Percentiles rank a stretch among this genome's conserved stretches.
Conservation (phyloP, 2,797 vertebrate species). For the Anguilla megastoma region DNA sequence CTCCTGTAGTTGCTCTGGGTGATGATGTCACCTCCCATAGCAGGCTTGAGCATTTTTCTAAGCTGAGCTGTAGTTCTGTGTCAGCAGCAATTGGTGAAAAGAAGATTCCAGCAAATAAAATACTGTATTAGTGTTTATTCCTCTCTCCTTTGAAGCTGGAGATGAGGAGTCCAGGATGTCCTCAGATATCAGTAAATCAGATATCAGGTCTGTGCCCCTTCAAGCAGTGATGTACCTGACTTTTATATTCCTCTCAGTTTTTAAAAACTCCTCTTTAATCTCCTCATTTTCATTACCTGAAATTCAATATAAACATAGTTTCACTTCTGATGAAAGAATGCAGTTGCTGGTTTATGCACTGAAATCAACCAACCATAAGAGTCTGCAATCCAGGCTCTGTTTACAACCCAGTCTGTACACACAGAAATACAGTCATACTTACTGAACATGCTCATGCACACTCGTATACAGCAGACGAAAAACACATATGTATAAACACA, state of each 20-base stretch:
- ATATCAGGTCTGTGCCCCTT: background rate
- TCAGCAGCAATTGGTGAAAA: background rate
- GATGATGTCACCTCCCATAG: background rate
- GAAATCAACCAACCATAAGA: background rate
- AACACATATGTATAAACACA: background rate
- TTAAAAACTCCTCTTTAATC: background rate
- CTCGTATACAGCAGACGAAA: background rate
- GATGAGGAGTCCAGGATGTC: background rate
- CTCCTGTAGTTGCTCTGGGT: background rate
- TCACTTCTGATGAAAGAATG: background rate
- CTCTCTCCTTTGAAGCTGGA: background rate
- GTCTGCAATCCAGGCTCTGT: too few relatives aligned
- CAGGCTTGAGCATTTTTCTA: background rate
- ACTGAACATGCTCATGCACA: background rate
- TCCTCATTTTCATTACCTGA: background rate
- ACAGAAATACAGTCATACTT: background rate
- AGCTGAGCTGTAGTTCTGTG: background rate
- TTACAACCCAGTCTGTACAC: background rate
- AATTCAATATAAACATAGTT: background rate
- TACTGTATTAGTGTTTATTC: background rate
- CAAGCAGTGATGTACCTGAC: background rate
- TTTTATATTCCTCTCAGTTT: background rate
- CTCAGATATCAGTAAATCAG: background rate
- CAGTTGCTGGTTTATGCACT: background rate
- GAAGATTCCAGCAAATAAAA: background rate